These are phyloP conservation scores for Percopsis transmontana DNA, from an alignment of 2,113 vertebrate species.

Conservation along the genomic window DNA sequence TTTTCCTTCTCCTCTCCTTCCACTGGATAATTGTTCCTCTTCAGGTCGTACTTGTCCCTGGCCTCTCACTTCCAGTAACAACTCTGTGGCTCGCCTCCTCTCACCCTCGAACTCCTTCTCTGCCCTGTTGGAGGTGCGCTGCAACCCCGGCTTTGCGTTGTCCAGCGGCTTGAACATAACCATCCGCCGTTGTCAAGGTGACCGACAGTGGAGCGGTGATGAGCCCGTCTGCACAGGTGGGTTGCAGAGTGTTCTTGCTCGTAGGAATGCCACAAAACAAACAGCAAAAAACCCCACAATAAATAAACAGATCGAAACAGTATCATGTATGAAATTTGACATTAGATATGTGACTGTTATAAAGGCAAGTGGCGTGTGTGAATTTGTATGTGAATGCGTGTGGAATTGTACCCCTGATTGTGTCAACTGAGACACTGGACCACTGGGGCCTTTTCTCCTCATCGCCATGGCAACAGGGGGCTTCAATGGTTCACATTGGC, in stretches of 20 bases:
- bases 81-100: slow-evolving; percentile 62
- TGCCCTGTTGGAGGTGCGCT: slow-evolving; percentile 76
- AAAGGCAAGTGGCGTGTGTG: neutral
- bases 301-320: too few species aligned
- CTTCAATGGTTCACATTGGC: slow-evolving; percentile 29
- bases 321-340: neutral
- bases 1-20: neutral
- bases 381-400: slow-evolving; percentile 18
- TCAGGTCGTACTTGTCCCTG: slow-evolving; percentile 82
- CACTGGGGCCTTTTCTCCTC: slow-evolving; percentile 55
- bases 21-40: slow-evolving; percentile 15
- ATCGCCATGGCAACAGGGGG: slow-evolving; percentile 63
- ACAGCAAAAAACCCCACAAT: neutral
- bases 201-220: slow-evolving; percentile 83
- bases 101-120: slow-evolving; percentile 77
- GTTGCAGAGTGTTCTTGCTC: slow-evolving; percentile 25
- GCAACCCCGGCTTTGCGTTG: slow-evolving; percentile 74
- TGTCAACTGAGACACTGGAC: slow-evolving; percentile 49
- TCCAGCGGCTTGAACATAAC: slow-evolving; percentile 66
- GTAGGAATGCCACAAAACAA: neutral
- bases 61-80: slow-evolving; percentile 69
- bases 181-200: slow-evolving; percentile 82
- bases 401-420: slow-evolving; percentile 34
- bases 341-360: neutral
- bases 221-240: slow-evolving; percentile 78